phyloP scores from a whole-genome alignment of 23 tunicate genomes.

The Styela plicata region DNA sequence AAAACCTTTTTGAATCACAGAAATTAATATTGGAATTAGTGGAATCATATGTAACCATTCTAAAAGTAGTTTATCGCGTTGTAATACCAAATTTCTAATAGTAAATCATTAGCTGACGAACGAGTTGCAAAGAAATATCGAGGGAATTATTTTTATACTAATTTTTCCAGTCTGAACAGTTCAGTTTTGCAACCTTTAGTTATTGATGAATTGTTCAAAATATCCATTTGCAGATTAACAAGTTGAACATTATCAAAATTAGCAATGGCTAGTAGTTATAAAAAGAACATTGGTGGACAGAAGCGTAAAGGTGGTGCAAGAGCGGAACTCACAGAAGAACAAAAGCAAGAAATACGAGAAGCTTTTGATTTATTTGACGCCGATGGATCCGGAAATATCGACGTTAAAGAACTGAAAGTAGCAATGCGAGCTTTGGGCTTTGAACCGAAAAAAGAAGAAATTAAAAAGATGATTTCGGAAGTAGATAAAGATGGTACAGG shows the following conservation, averaged over 20 bases:
- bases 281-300: conserved; percentile 48
- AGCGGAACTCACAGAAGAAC: conserved; percentile 96
- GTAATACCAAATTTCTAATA: too few relatives aligned
- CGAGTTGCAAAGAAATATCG: too few relatives aligned
- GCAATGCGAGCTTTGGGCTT: conserved; percentile 99
- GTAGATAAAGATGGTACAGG: conserved; percentile 94
- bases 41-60: too few relatives aligned
- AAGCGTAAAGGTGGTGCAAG: conserved; percentile 87
- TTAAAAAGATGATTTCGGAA: conserved; percentile 96
- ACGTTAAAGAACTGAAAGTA: conserved; percentile 90
- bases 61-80: too few relatives aligned
- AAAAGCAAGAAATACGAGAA: conserved; percentile 98
- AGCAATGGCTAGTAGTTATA: conserved; percentile 76
- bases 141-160: too few relatives aligned
- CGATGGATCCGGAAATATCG: conserved; percentile 97
- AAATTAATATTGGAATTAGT: too few relatives aligned
- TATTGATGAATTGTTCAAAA: too few relatives aligned
- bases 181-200: too few relatives aligned
- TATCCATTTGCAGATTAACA: too few relatives aligned
- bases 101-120: too few relatives aligned
- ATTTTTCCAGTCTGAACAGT: too few relatives aligned
- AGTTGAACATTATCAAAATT: neutral
- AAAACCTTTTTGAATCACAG: too few relatives aligned
- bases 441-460: conserved; percentile 99
- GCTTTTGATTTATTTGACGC: conserved; percentile 99